Conservation (phyloP, 37 sponge, comb jelly and placozoan genomes). For the Halisarca cf. caerulea region DNA sequence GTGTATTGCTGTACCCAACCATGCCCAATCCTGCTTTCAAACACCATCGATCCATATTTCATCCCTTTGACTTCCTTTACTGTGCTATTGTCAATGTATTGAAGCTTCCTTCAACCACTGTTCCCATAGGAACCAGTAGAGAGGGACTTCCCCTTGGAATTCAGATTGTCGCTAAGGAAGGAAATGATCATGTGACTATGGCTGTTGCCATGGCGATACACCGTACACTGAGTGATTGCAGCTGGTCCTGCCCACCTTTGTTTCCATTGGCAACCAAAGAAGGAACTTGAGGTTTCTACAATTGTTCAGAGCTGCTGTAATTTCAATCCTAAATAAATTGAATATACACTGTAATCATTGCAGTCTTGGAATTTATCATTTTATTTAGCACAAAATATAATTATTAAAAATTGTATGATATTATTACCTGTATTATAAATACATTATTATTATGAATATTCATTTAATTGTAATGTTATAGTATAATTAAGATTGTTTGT, state of each 20-base stretch:
- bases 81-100: slow-evolving; percentile 60
- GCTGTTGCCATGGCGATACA: slow-evolving; percentile 35
- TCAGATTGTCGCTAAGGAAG: slow-evolving; percentile 50
- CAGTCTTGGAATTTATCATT: too few species aligned
- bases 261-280: not conserved
- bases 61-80: slow-evolving; percentile 60
- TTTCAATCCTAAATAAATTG: too few species aligned
- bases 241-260: not conserved
- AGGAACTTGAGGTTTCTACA: too few species aligned
- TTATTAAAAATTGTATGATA: too few species aligned
- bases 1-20: slow-evolving; percentile 63
- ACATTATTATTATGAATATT: too few species aligned
- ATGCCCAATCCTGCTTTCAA: slow-evolving; percentile 47
- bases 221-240: not conserved
- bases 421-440: too few species aligned
- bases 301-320: too few species aligned
- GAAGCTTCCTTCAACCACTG: slow-evolving; percentile 66
- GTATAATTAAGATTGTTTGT: too few species aligned
- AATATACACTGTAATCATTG: too few species aligned
- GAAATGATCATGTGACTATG: slow-evolving; percentile 33
- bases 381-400: too few species aligned
- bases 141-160: slow-evolving; percentile 77
- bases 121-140: slow-evolving; percentile 59
- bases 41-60: not conserved
- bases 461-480: too few species aligned